A percentile compares a stretch with the other conserved stretches of the same genome.
These are phyloP conservation scores for Trochalopteron elliotii DNA, from an alignment of 2,113 vertebrate genomes.

Conservation along the genomic window DNA sequence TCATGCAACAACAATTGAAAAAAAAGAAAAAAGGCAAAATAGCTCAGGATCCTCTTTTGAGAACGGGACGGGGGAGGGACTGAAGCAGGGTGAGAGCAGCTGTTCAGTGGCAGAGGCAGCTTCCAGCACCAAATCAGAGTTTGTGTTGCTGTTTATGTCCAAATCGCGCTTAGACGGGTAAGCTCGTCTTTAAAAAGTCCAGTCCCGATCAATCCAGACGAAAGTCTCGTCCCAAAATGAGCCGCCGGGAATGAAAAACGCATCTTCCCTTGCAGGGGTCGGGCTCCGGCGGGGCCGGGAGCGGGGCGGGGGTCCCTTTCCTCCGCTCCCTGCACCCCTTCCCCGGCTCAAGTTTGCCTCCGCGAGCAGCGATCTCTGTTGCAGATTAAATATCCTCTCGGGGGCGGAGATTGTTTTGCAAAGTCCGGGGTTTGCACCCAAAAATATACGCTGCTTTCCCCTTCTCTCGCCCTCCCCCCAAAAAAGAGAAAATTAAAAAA, in stretches of 20 bases:
- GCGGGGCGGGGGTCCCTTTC: neutral
- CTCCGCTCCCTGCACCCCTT: neutral
- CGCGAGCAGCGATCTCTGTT: slow-evolving; percentile 54
- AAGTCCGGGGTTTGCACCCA: slow-evolving; percentile 59
- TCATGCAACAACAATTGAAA: slow-evolving; percentile 18
- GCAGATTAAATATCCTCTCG: slow-evolving; percentile 76
- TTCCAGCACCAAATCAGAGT: slow-evolving; percentile 67
- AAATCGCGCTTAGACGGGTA: slow-evolving; percentile 26
- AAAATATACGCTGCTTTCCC: slow-evolving; percentile 13
- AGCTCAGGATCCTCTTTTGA: slow-evolving; percentile 6
- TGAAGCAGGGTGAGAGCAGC: slow-evolving; percentile 48
- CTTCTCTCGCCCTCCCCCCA: neutral
- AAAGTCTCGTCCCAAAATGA: slow-evolving; percentile 39
- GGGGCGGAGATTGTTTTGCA: slow-evolving; percentile 64
- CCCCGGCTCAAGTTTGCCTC: slow-evolving; percentile 34
- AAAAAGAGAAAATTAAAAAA: neutral
- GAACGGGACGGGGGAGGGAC: slow-evolving; percentile 2
- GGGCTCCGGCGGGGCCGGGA: neutral
- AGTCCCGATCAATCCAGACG: slow-evolving; percentile 2
- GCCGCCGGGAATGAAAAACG: neutral
- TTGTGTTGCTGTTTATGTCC: slow-evolving; percentile 68
- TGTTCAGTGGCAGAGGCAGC: slow-evolving; percentile 64
- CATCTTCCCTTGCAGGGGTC: slow-evolving; percentile 53
- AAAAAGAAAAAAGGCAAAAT: slow-evolving; percentile 54
- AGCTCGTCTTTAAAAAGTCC: slow-evolving; percentile 52